Base-by-base conservation (phyloP, 2,797 vertebrate species). In the Trachops cirrhosus region DNA sequence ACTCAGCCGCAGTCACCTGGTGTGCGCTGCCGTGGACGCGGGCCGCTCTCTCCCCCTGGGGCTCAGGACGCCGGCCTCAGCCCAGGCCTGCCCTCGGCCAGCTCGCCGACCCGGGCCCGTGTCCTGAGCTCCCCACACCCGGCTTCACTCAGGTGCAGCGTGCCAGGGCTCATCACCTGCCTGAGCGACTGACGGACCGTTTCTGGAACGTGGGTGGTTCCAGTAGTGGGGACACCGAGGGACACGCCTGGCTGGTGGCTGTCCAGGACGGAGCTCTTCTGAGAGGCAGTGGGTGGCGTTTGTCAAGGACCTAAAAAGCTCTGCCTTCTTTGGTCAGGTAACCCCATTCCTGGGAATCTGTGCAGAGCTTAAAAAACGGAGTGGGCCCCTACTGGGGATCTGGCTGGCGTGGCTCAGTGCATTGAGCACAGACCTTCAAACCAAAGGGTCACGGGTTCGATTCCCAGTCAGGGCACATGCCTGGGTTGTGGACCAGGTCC, bases 191-290 rank as follows among this genome's bases (percentile, higher is more conserved):
- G 26, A 34, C 5, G 2, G 68, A 18, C 52, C 14, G 1, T 34
- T 68, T 67, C 12, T 9, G 32, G 29, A 78, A 41, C 21, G 9
- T 34, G 68, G 68, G 16, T 52, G 39, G 57, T 44, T 26, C 24
- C 0, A 54, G 32, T 48, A 41, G 18, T 7, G n/a, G 50, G 59
- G 78, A 68, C 37, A 59, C 32, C 0, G 32, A 39, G 11, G 18
- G 52, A 39, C 29, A 34, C 34, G 34, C 5, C 0, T 0, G 5
- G 34, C 24, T 26, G 8, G 52, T 0, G 32, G 18, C 2, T 19
- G 46, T 0, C 41, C 0, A 6, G 1, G 19, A 52, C 4, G 16
- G 29, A 5, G 11, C 6, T 6, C 21, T 44, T 48, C 2, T 14
- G 21, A 62, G 8, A 24, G 32, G 74, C 16, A 44, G n/a, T 0